Base-by-base conservation (phyloP, 2,797 vertebrate species). In the Paedocypris micromegethes region DNA sequence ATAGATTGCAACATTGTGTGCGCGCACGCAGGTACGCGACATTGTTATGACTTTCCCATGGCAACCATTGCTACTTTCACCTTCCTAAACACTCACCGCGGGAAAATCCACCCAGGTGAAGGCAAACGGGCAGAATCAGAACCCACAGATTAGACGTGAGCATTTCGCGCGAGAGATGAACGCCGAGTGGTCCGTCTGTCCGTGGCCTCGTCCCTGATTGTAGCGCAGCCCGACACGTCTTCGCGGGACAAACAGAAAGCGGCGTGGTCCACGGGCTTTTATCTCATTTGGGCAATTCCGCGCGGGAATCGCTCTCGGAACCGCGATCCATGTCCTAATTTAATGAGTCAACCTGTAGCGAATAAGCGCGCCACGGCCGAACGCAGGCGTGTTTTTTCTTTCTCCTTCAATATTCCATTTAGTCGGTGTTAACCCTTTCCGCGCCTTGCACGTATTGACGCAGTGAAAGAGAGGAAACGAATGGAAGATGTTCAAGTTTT, bases 361-460 rank as follows among this genome's bases (percentile, higher is more conserved):
- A 72, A 80, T 75, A 78, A 77, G 68, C 50, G 76, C 43, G 70
- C 76, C 9, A 69, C 68, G 49, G 72, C 74, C 68, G 73, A 80
- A 77, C 79, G 64, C 78, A 76, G 77, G 54, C 53, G 62, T 55
- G 50, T 6, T 75, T 78, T 75, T 61, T 51, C 43, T 50, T 49
- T 41, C 62, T 76, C 72, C 74, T 77, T 65, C 75, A 71, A 41
- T 54, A 60, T 72, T 77, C 76, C 73, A 78, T 72, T 63, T 46
- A 75, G 64, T 57, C 61, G 64, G 1, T 9, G 66, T 87, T 88
- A 88, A 88, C 85, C 81, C 85, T 76, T 86, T 59, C 60, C 72
- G 7, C 38, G 9, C 47, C 5, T 9, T 6, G 23, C 37, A 6
- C 9, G 6, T 9, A 5, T 37, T 23, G 23, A 23, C 23, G 23